These are phyloP conservation scores for Diarsia rubi DNA, from an alignment of 2,888 invertebrate species.

Conservation along the genomic window DNA sequence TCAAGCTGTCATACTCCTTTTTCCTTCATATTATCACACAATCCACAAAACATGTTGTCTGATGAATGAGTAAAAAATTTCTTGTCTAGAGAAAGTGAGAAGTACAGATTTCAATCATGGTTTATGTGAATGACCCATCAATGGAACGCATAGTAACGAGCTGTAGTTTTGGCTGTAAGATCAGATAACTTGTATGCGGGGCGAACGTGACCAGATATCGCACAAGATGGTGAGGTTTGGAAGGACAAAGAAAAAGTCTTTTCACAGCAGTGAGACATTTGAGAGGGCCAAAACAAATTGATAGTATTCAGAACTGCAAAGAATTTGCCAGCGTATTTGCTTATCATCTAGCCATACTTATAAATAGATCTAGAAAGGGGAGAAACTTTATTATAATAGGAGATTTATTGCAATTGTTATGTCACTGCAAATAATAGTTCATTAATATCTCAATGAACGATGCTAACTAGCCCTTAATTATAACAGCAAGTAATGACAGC, in stretches of 20 bases:
- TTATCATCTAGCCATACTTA: background rate
- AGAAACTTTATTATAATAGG: conserved; percentile 7
- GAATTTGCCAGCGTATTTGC: background rate
- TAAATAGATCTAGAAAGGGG: background rate
- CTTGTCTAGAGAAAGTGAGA: background rate
- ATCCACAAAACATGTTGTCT: too few species aligned
- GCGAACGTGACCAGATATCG: background rate
- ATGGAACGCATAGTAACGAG: background rate
- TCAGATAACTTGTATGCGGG: background rate
- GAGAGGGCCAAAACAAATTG: background rate
- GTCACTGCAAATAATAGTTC: background rate
- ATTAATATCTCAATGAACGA: conserved; percentile 11
- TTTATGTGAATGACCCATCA: background rate
- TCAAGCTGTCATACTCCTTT: too few species aligned
- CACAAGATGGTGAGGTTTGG: background rate
- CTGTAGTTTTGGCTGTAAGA: background rate
- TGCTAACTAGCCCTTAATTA: background rate
- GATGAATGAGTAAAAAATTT: background rate
- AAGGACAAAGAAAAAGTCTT: background rate
- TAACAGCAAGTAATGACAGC: conserved; percentile 11
- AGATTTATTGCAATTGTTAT: conserved; percentile 8
- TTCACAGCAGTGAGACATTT: background rate
- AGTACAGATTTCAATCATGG: background rate
- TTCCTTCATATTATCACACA: too few species aligned
- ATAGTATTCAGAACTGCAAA: background rate